These are phyloP conservation scores for Atta cephalotes DNA, from an alignment of 1,140 invertebrate species.

Conservation along the genomic window DNA sequence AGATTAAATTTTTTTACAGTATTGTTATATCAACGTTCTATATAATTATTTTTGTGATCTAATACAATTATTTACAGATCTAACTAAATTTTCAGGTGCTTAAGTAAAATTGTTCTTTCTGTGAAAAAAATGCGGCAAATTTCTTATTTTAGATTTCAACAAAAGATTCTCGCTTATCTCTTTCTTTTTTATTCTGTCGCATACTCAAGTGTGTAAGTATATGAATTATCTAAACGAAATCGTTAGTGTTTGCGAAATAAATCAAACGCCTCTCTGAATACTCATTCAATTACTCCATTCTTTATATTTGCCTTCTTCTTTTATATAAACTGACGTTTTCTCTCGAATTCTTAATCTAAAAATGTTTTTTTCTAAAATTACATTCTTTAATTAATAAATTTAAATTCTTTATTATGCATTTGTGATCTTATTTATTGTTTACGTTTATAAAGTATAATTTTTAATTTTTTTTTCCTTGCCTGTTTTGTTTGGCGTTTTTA, in stretches of 20 bases:
- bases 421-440: not conserved
- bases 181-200: too few species aligned
- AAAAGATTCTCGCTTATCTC: not conserved
- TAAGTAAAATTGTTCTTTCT: too few species aligned
- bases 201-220: not conserved
- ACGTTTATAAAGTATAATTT: not conserved
- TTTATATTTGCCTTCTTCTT: not conserved
- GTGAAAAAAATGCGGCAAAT: not conserved
- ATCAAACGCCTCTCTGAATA: conserved; percentile 49
- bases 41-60: too few species aligned
- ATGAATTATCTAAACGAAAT: conserved; percentile 49
- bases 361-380: not conserved
- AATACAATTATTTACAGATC: too few species aligned
- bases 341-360: not conserved
- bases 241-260: conserved; percentile 64
- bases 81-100: too few species aligned
- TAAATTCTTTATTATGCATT: not conserved
- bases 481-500: not conserved
- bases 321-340: not conserved
- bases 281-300: conserved; percentile 41
- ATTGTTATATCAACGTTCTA: too few species aligned
- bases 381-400: not conserved
- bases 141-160: conserved; percentile 1
- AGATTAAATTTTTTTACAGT: too few species aligned
- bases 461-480: not conserved